These are phyloP conservation scores for Polyommatus icarus DNA, from an alignment of 2,888 invertebrate species.

Conservation along the genomic window DNA sequence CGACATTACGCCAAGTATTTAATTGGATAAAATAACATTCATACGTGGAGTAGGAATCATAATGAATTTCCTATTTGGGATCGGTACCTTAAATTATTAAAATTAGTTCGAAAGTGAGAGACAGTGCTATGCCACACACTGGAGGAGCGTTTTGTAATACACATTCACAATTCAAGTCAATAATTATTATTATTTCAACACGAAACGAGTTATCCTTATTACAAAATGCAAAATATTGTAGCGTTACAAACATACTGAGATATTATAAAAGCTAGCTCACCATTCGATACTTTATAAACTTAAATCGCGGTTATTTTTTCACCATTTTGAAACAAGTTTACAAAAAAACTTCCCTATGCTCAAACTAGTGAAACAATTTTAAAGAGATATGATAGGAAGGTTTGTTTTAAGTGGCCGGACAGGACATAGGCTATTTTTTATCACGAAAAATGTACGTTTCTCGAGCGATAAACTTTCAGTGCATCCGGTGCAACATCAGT, in stretches of 20 bases:
- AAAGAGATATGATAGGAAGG: too few species aligned
- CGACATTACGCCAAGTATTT: background rate
- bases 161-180: background rate
- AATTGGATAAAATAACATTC: background rate
- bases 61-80: constrained; percentile 18
- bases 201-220: background rate
- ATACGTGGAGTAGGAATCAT: background rate
- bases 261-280: background rate
- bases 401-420: too few species aligned
- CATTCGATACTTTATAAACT: background rate
- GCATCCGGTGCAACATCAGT: too few species aligned
- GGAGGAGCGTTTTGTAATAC: constrained; percentile 6
- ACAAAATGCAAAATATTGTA: background rate
- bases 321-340: too few species aligned
- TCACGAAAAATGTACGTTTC: too few species aligned
- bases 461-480: too few species aligned
- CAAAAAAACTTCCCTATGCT: too few species aligned
- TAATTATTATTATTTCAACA: background rate
- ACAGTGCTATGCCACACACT: background rate
- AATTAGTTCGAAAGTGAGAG: constrained; percentile 16
- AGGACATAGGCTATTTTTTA: too few species aligned
- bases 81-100: constrained; percentile 19
- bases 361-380: too few species aligned
- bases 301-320: too few species aligned
- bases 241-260: background rate